Conservation (phyloP, 1,140 invertebrate species). For the Lamellibrachia luymesi region DNA sequence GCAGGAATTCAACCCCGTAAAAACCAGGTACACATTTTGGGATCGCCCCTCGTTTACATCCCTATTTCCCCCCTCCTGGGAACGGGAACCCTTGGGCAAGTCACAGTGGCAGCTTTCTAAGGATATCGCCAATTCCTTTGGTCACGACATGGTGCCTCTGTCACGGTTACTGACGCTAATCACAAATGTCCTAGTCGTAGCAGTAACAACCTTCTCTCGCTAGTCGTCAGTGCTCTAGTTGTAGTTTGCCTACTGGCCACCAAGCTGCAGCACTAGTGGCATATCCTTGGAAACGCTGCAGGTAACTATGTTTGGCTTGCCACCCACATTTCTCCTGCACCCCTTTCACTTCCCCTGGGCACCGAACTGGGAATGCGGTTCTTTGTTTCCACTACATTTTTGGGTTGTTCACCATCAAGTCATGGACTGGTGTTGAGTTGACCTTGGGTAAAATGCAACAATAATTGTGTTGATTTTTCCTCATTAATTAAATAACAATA, state of each 20-base stretch:
- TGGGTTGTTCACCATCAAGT: not conserved
- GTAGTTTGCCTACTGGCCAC: not conserved
- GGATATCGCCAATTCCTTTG: not conserved
- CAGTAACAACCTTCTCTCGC: too few species aligned
- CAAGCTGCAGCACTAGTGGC: not conserved
- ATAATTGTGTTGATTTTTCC: not conserved
- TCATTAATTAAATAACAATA: not conserved
- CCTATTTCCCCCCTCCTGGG: not conserved
- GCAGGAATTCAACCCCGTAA: not conserved
- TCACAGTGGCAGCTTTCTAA: not conserved
- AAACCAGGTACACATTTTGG: not conserved
- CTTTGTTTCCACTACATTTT: not conserved
- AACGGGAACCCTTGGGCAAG: not conserved
- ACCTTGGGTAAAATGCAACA: not conserved
- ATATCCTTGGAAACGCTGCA: slow-evolving; percentile 4
- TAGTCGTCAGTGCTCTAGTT: not conserved
- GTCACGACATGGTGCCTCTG: not conserved
- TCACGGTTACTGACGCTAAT: not conserved
- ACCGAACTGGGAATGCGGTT: not conserved
- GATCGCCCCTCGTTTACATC: not conserved
- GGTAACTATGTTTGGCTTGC: not conserved
- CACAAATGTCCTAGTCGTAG: not conserved
- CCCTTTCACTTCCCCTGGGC: not conserved
- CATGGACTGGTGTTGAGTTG: not conserved
- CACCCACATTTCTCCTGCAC: not conserved